phyloP scores from a whole-genome alignment of 2,888 invertebrate genomes.

The Eumerus sabulonum region DNA sequence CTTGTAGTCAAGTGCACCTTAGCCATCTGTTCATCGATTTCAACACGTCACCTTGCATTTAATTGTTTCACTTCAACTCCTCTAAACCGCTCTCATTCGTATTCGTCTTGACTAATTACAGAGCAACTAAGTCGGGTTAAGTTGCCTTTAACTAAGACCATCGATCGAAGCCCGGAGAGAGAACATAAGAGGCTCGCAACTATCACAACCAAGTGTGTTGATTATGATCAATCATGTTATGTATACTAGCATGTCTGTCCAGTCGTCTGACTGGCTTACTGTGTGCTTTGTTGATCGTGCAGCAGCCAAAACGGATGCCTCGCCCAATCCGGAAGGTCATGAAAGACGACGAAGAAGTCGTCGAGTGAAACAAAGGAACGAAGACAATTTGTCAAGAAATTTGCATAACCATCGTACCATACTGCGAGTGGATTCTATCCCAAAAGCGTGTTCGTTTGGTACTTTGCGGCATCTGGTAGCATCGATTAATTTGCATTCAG shows the following conservation, averaged over 20 bases:
- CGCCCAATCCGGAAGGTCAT: neutral
- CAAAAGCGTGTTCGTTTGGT: too few relatives aligned
- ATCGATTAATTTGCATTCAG: too few relatives aligned
- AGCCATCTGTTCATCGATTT: too few relatives aligned
- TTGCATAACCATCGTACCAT: neutral
- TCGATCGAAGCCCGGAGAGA: neutral
- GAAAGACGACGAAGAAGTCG: neutral
- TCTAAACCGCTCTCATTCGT: too few relatives aligned
- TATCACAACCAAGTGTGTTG: conserved; percentile 30
- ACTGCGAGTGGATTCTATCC: too few relatives aligned
- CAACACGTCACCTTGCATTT: too few relatives aligned
- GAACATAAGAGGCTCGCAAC: neutral
- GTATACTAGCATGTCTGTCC: conserved; percentile 23
- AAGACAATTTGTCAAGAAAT: neutral
- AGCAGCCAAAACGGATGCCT: neutral
- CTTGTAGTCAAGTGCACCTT: too few relatives aligned
- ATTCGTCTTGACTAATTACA: conserved; percentile 24
- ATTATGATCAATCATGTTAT: conserved; percentile 53
- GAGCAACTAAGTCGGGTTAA: conserved; percentile 32
- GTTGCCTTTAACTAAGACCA: conserved; percentile 43
- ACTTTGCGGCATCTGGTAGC: too few relatives aligned
- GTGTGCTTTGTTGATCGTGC: conserved; percentile 3
- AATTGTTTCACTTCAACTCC: too few relatives aligned
- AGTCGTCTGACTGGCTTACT: too few relatives aligned
- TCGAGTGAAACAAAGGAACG: neutral